phyloP scores from a whole-genome alignment of 2,888 invertebrate species.

The Acholoe squamosa region DNA sequence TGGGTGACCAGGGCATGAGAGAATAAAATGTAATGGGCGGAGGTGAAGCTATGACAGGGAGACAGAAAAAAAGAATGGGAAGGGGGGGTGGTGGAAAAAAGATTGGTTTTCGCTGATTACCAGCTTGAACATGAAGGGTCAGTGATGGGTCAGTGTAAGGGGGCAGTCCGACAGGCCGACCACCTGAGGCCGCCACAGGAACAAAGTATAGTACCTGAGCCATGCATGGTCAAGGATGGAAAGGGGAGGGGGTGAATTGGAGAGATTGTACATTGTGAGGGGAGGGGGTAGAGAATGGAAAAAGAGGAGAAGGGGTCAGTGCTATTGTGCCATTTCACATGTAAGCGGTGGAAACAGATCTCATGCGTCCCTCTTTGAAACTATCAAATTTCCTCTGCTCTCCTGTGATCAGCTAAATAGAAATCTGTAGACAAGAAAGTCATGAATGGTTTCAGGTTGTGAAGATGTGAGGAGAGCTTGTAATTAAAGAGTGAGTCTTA shows the following conservation, averaged over 20 bases:
- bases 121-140: neutral
- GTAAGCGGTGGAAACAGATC: slow-evolving; percentile 9
- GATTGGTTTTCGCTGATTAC: slow-evolving; percentile 41
- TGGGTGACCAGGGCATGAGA: neutral
- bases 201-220: neutral
- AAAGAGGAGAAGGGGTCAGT: neutral
- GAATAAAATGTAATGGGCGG: neutral
- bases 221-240: slow-evolving; percentile 14
- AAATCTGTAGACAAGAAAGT: neutral
- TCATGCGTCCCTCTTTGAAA: neutral
- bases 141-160: slow-evolving; percentile 16
- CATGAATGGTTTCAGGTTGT: neutral
- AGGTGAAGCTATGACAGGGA: no score
- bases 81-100: neutral
- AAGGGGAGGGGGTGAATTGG: neutral
- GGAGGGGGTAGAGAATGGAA: neutral
- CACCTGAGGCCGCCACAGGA: neutral
- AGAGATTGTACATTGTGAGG: no score
- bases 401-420: neutral
- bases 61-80: no score
- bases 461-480: neutral
- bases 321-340: neutral
- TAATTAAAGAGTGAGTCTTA: neutral
- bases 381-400: neutral
- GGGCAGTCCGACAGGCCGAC: neutral